Base-by-base conservation (phyloP, 1,140 invertebrate genomes). In the Pissodes strobi region DNA sequence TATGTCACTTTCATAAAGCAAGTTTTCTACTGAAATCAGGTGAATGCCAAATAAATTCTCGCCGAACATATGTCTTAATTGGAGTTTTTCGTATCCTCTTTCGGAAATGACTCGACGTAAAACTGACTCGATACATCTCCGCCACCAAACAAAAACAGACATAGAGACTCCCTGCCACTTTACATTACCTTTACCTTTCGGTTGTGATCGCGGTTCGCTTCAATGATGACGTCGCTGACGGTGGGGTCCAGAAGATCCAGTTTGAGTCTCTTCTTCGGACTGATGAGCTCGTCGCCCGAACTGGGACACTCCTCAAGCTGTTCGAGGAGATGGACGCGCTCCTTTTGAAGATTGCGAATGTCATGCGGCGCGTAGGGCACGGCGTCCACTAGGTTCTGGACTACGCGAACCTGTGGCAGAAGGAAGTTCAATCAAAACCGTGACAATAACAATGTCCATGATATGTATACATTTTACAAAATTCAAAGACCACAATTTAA, bases 241-340 rank as follows among this genome's bases (percentile, higher is more conserved):
- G 81, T 77, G 10, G 81, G 79, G 41, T 84, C 83, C 1, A 74
- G 56, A 19, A 76, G 78, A 66, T 87, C 86, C 37, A 86, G 78
- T 74, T 88, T 88, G 23, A 82, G 75, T 23, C 86, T 82, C 75
- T 88, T 88, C 70, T 87, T 86, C 22, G 84, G 84, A 71, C 85
- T 84, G 62, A 85, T 80, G 57, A 82, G 78, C 72, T 88, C 86
- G 75, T 88, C 87, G 30, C 87, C 87, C 70, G 87, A 88, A 71
- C 88, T 89, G 56, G 83, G 84, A 78, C 86, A 88, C 68, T 89
- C 87, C 71, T 90, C 88, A 34, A 88, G 80, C 72, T 89, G 87
- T 72, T 90, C 88, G 17, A 89, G 73, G 23, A 88, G 79, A 71
- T 86, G 87, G 3, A 86, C 86, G 37, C 87, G 82, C 73, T 88